A percentile compares a stretch with the other conserved stretches of the same genome.
These are phyloP conservation scores for Hybos culiciformis DNA, from an alignment of 2,888 invertebrate genomes.

Conservation along the genomic window DNA sequence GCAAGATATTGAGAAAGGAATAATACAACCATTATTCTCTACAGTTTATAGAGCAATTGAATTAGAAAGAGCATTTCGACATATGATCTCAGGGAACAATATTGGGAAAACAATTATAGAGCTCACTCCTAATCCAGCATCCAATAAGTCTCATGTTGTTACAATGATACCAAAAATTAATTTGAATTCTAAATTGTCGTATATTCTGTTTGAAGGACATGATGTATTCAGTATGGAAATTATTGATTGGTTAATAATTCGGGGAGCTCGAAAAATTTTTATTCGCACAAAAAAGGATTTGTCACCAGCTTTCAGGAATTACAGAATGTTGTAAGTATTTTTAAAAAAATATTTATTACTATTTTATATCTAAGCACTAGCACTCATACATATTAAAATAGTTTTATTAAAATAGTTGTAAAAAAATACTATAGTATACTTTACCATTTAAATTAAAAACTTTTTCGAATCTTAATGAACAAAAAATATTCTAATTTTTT, in stretches of 20 bases:
- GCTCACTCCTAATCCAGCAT: slow-evolving; percentile 23
- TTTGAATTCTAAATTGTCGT: slow-evolving; percentile 27
- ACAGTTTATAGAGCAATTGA: slow-evolving; percentile 50
- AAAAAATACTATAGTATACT: neutral
- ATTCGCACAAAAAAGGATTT: slow-evolving; percentile 70
- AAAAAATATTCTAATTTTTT: slow-evolving; percentile 2
- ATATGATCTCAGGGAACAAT: slow-evolving; percentile 56
- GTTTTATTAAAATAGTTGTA: no score
- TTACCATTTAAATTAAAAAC: neutral
- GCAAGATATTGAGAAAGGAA: slow-evolving; percentile 49
- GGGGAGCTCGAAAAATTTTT: slow-evolving; percentile 66
- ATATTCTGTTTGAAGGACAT: slow-evolving; percentile 63
- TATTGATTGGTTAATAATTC: slow-evolving; percentile 68
- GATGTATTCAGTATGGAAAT: slow-evolving; percentile 88
- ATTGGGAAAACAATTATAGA: slow-evolving; percentile 54
- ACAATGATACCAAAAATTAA: slow-evolving; percentile 23
- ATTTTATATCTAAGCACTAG: no score
- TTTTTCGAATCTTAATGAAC: neutral
- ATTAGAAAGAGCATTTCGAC: slow-evolving; percentile 57
- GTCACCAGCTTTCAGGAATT: slow-evolving; percentile 66
- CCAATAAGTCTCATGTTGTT: slow-evolving; percentile 23
- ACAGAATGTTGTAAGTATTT: slow-evolving; percentile 45
- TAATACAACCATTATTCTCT: slow-evolving; percentile 52
- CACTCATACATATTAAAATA: no score
- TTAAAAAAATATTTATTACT: no score